phyloP scores from a whole-genome alignment of 2,888 invertebrate species.

The Nasonia oneida region DNA sequence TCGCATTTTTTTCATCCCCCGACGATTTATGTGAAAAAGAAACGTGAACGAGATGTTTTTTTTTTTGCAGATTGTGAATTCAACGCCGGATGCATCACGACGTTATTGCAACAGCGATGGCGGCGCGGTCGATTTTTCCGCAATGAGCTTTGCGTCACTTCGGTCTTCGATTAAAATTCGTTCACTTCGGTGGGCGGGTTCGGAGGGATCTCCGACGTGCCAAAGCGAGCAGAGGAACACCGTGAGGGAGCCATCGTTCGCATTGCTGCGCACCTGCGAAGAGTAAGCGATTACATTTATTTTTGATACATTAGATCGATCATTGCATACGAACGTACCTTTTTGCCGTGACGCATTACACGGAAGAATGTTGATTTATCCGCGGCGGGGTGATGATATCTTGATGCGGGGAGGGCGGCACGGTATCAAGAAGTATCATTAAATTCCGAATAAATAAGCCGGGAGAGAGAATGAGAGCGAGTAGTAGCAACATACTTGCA shows the following conservation, averaged over 20 bases:
- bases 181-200: neutral
- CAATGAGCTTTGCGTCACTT: neutral
- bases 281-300: neutral
- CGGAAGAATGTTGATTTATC: conserved; percentile 26
- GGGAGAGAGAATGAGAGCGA: neutral
- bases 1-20: neutral
- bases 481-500: neutral
- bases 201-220: neutral
- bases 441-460: conserved; percentile 31
- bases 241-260: neutral
- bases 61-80: neutral
- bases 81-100: neutral
- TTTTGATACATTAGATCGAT: neutral
- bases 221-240: neutral
- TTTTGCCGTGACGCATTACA: neutral
- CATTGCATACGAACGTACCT: neutral
- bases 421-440: conserved; percentile 41
- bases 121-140: neutral
- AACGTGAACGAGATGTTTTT: neutral
- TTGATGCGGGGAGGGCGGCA: conserved; percentile 9
- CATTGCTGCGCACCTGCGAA: neutral
- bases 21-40: conserved; percentile 16
- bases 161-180: conserved; percentile 6
- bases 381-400: conserved; percentile 9
- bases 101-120: neutral